Base-by-base conservation (phyloP, 2,113 vertebrate species). In the human region DNA sequence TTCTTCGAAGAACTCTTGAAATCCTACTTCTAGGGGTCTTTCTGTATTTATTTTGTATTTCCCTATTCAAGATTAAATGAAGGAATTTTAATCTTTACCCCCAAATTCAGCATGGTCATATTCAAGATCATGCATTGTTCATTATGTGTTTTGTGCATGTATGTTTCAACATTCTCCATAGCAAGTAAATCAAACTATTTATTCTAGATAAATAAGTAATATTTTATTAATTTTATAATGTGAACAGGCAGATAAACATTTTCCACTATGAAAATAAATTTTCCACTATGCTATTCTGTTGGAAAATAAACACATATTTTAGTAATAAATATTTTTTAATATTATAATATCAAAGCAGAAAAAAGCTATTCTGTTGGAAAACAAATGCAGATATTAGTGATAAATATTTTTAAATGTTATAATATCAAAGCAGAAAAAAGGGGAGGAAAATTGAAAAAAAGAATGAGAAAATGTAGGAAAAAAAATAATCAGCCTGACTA, bases 201-300 rank as follows among this genome's bases (percentile, higher is more conserved):
- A 78, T 30, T 80, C 83, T 75, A 48, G 10, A 57, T 84, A 76
- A 27, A 35, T n/a, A 79, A 10, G 23, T 73, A 70, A n/a, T 52
- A 85, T 55, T 75, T 81, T 80, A 83, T 40, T 92, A 55, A 52
- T 76, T 91, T 92, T 83, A 78, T 82, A 68, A 96, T 90, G 32
- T 48, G 50, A 75, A 40, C 18, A 45, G 18, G 5, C 12, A 89
- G 50, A 90, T 55, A 61, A 55, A 61, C 0, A 81, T 45, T 75
- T 90, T 75, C 50, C 32, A 91, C 6, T 61, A 59, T 32, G 27
- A 30, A 64, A 64, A 87, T 81, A 40, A 1, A 81, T 45, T 81
- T 86, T 75, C 50, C 32, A 91, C 8, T 61, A 35, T 32, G 12
- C 8, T 88, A 88, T 40, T 91, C 75, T 88, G 25, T 79, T 96